These are phyloP conservation scores for Athalia cordata DNA, from an alignment of 2,888 invertebrate genomes.

Conservation along the genomic window DNA sequence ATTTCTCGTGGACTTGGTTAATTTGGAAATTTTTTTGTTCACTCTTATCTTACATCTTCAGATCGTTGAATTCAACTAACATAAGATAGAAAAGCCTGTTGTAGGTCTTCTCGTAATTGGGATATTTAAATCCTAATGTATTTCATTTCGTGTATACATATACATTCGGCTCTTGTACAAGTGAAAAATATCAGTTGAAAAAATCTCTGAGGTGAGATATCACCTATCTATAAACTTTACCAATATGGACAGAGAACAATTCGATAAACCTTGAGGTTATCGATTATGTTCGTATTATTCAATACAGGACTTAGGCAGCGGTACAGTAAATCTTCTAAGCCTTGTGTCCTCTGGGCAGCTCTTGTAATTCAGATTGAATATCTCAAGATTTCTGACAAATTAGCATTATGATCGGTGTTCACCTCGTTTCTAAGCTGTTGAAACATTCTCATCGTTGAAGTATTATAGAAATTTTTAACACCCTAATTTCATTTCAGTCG, in stretches of 20 bases:
- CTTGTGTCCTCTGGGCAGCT: no score
- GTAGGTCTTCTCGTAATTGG: background rate
- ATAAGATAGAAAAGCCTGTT: background rate
- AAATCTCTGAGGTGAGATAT: slow-evolving; percentile 32
- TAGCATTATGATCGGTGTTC: no score
- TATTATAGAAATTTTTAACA: background rate
- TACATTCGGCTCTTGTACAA: background rate
- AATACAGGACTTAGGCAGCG: background rate
- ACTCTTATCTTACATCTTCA: background rate
- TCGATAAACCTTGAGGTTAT: slow-evolving; percentile 11
- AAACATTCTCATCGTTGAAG: background rate
- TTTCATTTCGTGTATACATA: background rate
- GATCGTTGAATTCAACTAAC: background rate
- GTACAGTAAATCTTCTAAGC: no score
- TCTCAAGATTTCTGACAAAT: no score
- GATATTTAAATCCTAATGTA: background rate
- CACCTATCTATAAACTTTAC: slow-evolving; percentile 20
- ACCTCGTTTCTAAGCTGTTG: no score
- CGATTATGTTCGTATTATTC: background rate
- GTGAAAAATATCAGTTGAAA: slow-evolving; percentile 25
- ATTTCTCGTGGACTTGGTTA: background rate
- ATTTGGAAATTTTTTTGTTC: background rate
- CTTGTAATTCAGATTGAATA: no score
- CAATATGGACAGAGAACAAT: slow-evolving; percentile 14
- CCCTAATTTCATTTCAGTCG: background rate